These are phyloP conservation scores for Maniola hyperantus DNA, from an alignment of 2,888 invertebrate genomes.

Conservation along the genomic window DNA sequence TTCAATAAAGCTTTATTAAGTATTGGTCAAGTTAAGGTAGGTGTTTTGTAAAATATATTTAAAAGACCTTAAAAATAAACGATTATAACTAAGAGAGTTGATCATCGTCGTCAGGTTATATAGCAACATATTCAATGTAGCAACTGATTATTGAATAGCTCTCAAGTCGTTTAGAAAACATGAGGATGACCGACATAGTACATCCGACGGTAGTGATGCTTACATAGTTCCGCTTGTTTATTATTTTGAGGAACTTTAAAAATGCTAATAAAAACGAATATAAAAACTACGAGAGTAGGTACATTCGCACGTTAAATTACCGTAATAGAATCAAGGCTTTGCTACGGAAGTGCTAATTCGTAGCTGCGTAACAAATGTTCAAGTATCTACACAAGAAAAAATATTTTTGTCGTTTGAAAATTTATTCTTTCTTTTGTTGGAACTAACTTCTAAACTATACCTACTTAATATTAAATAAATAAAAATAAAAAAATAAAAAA, in stretches of 20 bases:
- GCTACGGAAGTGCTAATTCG: constrained; percentile 6
- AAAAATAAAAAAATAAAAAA: too few relatives aligned
- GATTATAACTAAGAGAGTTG: too few relatives aligned
- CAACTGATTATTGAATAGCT: too few relatives aligned
- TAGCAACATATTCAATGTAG: too few relatives aligned
- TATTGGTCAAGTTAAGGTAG: too few relatives aligned
- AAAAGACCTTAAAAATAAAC: too few relatives aligned
- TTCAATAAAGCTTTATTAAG: too few relatives aligned
- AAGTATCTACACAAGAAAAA: background rate
- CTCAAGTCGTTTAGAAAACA: background rate
- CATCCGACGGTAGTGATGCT: background rate
- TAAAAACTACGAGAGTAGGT: background rate
- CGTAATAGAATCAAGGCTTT: constrained; percentile 12
- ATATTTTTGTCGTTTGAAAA: too few relatives aligned
- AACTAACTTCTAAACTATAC: constrained; percentile 33
- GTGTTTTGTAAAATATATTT: too few relatives aligned
- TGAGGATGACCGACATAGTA: background rate
- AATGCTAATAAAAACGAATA: constrained; percentile 13
- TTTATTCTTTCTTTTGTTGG: too few relatives aligned
- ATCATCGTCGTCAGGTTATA: too few relatives aligned
- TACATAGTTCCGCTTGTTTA: constrained; percentile 6
- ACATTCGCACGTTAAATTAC: constrained; percentile 8
- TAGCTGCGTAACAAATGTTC: background rate
- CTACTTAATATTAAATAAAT: too few relatives aligned
- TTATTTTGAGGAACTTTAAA: constrained; percentile 1